Base-by-base conservation (phyloP, 1,140 invertebrate species). In the Drosophila hydei region DNA sequence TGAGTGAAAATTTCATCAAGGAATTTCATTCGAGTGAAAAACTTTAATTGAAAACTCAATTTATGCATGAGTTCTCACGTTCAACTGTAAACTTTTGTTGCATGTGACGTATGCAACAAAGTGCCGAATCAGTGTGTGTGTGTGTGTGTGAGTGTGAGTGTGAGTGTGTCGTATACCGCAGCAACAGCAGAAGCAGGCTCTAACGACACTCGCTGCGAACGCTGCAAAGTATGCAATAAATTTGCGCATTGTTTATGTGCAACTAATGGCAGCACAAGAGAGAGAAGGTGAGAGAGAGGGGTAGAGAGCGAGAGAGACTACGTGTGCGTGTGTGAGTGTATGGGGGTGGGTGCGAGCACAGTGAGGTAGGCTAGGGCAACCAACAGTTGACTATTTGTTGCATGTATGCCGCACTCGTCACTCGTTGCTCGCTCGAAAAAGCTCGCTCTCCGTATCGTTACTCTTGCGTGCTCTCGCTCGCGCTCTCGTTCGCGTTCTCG, bases 331-430 rank as follows among this genome's bases (percentile, higher is more conserved):
- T 36, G 59, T 27, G 61, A 12, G 55, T 47, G 45, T 63, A 56
- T 30, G 80, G n/a, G 42, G 33, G 30, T 23, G 18, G 54, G 50
- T 12, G 9, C 33, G 43, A 43, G 40, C 38, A 81, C 78, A 88
- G 83, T 88, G 83, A 88, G 83, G 83, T 88, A 88, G 83, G 83
- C 83, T 76, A 88, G 72, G 83, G 65, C 83, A 87, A 83, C 83
- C 83, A 87, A 88, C 83, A 87, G 78, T 88, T 87, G 83, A 88
- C 83, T 88, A 87, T 88, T 87, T 87, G 83, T 87, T 87, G 83
- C 83, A 87, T 88, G 83, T 87, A 68, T 47, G 77, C 59, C 50
- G 38, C 25, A 62, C 45, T 84, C 62, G 71, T 25, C 14, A 51
- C 79, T 73, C 73, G 16, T 3, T 14, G 16, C 47, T 50, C 47